Conservation (phyloP, 2,113 vertebrate species). For the Zosterops borbonicus region DNA sequence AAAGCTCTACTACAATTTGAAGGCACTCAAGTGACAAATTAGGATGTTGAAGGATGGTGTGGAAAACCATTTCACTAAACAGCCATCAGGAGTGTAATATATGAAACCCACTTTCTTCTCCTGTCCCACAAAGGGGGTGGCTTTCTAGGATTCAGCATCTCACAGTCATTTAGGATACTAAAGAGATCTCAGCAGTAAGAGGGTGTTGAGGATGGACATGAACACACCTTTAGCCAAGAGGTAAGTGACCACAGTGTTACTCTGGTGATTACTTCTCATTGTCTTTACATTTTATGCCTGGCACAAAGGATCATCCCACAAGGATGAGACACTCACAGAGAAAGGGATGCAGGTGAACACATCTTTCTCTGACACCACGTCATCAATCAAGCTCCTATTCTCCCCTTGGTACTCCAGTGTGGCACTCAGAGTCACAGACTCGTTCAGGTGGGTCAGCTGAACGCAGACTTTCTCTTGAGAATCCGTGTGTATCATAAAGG, state of each 20-base stretch:
- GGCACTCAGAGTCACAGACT: slow-evolving; percentile 62
- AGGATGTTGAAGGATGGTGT: not conserved
- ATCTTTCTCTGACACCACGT: not conserved
- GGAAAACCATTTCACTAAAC: not conserved
- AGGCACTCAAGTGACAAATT: not conserved
- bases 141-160: not conserved
- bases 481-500: not conserved
- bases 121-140: not conserved
- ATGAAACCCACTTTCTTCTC: not conserved
- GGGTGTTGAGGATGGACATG: not conserved
- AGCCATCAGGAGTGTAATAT: not conserved
- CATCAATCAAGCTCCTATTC: slow-evolving; percentile 64
- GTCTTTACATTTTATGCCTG: not conserved
- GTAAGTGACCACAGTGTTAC: not conserved
- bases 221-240: not conserved
- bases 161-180: not conserved
- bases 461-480: slow-evolving; percentile 65
- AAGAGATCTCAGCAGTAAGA: not conserved
- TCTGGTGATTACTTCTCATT: not conserved
- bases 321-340: slow-evolving; percentile 39
- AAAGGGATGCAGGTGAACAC: slow-evolving; percentile 48
- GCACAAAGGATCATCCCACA: not conserved
- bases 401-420: slow-evolving; percentile 3
- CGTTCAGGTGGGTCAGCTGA: slow-evolving; percentile 73
- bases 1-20: not conserved